A percentile compares a stretch with the other conserved stretches of the same genome.
These are phyloP conservation scores for Achlya flavicornis DNA, from an alignment of 2,888 invertebrate species.

Conservation along the genomic window DNA sequence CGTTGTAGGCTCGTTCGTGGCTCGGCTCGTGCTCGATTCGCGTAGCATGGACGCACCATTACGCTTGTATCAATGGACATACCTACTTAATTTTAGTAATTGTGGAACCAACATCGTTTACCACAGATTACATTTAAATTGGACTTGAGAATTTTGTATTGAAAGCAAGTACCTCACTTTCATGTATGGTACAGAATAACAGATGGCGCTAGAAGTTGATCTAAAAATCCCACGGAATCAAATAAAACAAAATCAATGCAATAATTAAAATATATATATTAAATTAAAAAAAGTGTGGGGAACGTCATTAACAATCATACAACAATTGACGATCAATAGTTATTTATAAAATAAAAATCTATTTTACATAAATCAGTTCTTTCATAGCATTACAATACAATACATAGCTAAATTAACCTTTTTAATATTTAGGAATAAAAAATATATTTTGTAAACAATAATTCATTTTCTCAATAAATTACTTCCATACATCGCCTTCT, in stretches of 20 bases:
- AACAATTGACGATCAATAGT: background rate
- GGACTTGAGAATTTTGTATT: too few species aligned
- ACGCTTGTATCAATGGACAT: too few species aligned
- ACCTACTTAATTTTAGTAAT: too few species aligned
- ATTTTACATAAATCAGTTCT: slow-evolving; percentile 57
- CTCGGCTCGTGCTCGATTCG: too few species aligned
- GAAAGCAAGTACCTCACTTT: too few species aligned
- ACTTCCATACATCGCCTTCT: slow-evolving; percentile 43
- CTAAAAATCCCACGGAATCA: background rate
- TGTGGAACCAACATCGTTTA: too few species aligned
- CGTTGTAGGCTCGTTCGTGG: too few species aligned
- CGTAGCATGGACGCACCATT: too few species aligned
- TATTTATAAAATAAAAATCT: slow-evolving; percentile 4
- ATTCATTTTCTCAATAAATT: slow-evolving; percentile 47
- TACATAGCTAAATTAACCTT: slow-evolving; percentile 22
- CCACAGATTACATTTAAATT: too few species aligned
- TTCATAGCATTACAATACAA: slow-evolving; percentile 32
- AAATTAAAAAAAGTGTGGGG: background rate
- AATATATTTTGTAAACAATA: slow-evolving; percentile 23
- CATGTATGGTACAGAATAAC: background rate
- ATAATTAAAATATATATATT: background rate
- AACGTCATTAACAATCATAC: slow-evolving; percentile 7
- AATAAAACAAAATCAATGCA: slow-evolving; percentile 3
- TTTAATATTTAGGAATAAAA: slow-evolving; percentile 27
- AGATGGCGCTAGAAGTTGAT: background rate